Conservation (phyloP, 30 jellyfish, hydroid and myxozoan genomes). For the Sanderia malayensis region DNA sequence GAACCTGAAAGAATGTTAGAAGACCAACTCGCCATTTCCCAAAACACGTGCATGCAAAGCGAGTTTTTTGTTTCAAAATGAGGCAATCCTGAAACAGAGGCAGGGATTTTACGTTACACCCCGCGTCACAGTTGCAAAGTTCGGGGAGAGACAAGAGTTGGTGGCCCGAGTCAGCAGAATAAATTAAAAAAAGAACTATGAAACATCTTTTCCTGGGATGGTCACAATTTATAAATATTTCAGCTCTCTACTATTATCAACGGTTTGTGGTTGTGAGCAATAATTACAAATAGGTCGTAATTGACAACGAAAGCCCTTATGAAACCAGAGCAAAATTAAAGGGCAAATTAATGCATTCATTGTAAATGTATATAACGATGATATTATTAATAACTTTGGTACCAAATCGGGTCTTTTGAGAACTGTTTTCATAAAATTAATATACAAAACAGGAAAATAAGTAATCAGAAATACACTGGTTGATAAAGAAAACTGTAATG, state of each 20-base stretch:
- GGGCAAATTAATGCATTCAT: slow-evolving; percentile 23
- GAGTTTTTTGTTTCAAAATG: too few species aligned
- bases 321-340: not conserved
- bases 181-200: too few species aligned
- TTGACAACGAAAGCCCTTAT: not conserved
- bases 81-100: too few species aligned
- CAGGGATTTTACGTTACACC: too few species aligned
- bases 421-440: slow-evolving; percentile 16
- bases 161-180: too few species aligned
- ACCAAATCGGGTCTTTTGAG: not conserved
- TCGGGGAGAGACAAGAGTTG: too few species aligned
- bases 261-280: too few species aligned
- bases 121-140: too few species aligned
- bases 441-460: slow-evolving; percentile 33
- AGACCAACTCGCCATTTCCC: too few species aligned
- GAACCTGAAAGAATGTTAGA: too few species aligned
- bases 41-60: too few species aligned
- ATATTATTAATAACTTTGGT: not conserved
- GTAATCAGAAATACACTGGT: slow-evolving; percentile 8
- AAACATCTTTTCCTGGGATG: too few species aligned
- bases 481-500: slow-evolving; percentile 17
- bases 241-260: not conserved
- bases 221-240: not conserved
- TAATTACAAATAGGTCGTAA: not conserved
- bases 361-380: slow-evolving; percentile 11